Evolutionary conservation across 2,113 vertebrate genomes (phyloP), one percentile per base, ranked within the genome.

Genomic region (Elaphurus davidianus): DNA sequence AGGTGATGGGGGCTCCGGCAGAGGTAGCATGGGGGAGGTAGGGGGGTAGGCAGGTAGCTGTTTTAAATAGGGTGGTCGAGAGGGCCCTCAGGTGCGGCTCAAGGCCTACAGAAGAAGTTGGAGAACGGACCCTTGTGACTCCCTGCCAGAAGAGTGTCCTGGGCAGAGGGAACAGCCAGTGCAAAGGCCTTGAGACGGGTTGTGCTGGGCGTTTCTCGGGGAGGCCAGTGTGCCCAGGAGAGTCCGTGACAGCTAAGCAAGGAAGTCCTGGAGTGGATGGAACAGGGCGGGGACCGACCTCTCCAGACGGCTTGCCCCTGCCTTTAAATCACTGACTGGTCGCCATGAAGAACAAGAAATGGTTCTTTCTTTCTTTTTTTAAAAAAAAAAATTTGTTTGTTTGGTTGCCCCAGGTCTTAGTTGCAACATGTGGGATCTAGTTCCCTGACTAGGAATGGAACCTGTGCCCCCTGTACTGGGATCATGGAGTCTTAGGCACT

Each of bases 211-310:
- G 0, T 55, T 36, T 62, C 43, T 16, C 5, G 17, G 3, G 33
- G 40, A 21, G 40, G 78, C 87, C 25, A 6, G 71, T 10, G 74
- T 67, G 74, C 59, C 40, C 3, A 6, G 89, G 30, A 28, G 6
- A 50, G 40, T 12, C 19, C 47, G 45, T 23, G 76, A 33, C 43
- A 11, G 23, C 1, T 5, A 47, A 62, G 86, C 7, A 43, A 21
- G 59, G 33, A 6, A 28, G 6, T 47, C 33, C 2, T 2, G 40
- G 52, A 62, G 54, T 19, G 6, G 43, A 12, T 1, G 36, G 62
- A 50, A 21, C 0, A 0, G 83, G 6, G 47, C 0, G 3, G n/a
- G 47, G 16, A 2, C 64, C 2, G 28, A 45, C 10, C 15, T 27
- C 50, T 67, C 16, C n/a, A 2, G 27, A 7, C 12, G 7, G 17